Evolutionary conservation across 2,113 vertebrate species (phyloP).

Genomic region (Cathartes aura): DNA sequence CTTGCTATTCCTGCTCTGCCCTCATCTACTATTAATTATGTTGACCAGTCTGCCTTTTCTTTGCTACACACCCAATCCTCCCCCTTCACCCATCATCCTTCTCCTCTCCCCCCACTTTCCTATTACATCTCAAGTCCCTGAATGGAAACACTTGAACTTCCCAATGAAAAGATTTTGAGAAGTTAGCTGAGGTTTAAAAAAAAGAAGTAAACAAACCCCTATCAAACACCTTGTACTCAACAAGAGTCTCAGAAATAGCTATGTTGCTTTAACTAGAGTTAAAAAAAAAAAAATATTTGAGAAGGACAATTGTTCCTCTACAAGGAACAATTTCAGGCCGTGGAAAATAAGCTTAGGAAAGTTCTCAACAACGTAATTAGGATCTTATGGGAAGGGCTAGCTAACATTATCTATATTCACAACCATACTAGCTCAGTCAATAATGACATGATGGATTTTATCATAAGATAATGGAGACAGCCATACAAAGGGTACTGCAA

Average conservation of each 20-base stretch:
- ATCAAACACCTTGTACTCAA: background rate
- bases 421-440: background rate
- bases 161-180: background rate
- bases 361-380: background rate
- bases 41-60: background rate
- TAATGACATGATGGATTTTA: background rate
- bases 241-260: background rate
- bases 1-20: background rate
- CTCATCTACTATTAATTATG: background rate
- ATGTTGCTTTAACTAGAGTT: background rate
- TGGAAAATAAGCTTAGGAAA: background rate
- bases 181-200: background rate
- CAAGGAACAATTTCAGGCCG: background rate
- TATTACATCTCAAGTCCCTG: background rate
- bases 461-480: background rate
- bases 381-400: background rate
- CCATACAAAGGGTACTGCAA: background rate
- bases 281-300: background rate
- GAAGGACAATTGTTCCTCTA: background rate
- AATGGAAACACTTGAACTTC: background rate
- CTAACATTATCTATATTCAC: background rate
- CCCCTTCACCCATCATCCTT: background rate
- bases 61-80: background rate
- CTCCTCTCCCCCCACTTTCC: background rate
- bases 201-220: background rate